Conservation (phyloP, 2,113 vertebrate species). For the Bufo bufo region DNA sequence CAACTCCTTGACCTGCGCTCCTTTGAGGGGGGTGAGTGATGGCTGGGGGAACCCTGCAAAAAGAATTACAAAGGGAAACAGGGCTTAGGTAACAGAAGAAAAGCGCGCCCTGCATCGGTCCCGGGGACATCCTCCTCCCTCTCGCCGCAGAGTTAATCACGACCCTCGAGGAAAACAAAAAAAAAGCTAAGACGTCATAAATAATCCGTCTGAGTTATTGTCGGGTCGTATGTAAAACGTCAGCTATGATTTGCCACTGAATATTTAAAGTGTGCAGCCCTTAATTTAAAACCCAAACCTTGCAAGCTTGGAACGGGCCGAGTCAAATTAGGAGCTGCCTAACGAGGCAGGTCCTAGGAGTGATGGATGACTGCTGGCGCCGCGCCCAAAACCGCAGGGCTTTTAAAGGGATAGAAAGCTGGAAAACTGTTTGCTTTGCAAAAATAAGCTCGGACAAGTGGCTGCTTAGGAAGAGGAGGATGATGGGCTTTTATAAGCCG, state of each 20-base stretch:
- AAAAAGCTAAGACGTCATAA: not conserved
- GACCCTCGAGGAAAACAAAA: not conserved
- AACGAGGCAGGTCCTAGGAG: slow-evolving; percentile 48
- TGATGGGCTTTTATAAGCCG: not conserved
- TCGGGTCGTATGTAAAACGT: slow-evolving; percentile 47
- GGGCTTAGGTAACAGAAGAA: slow-evolving; percentile 18
- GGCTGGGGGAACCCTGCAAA: not conserved
- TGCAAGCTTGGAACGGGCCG: slow-evolving; percentile 29
- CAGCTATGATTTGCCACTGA: slow-evolving; percentile 55
- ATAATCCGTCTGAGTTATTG: slow-evolving; percentile 46
- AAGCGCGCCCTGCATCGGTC: not conserved
- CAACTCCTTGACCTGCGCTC: slow-evolving; percentile 27
- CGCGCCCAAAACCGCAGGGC: slow-evolving; percentile 34
- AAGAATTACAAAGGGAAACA: slow-evolving; percentile 40
- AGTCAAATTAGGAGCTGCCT: slow-evolving; percentile 47
- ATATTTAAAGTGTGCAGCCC: slow-evolving; percentile 56
- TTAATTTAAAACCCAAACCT: slow-evolving; percentile 48
- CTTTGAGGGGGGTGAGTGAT: slow-evolving; percentile 33
- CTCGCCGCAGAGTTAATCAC: slow-evolving; percentile 6
- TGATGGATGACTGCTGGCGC: slow-evolving; percentile 54
- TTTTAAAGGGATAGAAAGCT: slow-evolving; percentile 34
- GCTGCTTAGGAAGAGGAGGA: not conserved
- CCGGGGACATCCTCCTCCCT: not conserved
- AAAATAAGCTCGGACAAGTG: slow-evolving; percentile 40
- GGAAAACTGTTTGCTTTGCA: slow-evolving; percentile 24